phyloP scores from a whole-genome alignment of 2,113 vertebrate genomes.

The Myotis lucifugus region DNA sequence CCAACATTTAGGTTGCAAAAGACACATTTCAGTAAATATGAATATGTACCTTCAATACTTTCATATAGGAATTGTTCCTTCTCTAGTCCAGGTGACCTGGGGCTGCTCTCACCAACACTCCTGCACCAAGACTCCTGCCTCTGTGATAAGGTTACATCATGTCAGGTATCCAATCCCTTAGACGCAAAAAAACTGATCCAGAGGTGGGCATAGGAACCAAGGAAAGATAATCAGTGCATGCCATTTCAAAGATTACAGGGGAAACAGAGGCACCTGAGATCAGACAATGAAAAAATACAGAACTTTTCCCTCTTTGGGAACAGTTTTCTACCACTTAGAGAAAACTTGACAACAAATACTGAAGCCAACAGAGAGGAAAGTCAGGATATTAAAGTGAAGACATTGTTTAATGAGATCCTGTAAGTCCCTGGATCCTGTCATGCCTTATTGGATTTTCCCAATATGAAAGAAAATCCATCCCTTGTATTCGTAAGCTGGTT shows the following conservation, averaged over 20 bases:
- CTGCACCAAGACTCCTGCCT: no score
- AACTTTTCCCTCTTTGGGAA: background rate
- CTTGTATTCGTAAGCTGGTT: slow-evolving; percentile 3
- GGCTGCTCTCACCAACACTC: background rate
- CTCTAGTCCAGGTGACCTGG: background rate
- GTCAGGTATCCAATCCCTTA: background rate
- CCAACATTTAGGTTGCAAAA: slow-evolving; percentile 9
- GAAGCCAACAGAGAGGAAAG: background rate
- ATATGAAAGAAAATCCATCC: slow-evolving; percentile 1
- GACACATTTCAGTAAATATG: background rate
- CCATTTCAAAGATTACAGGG: background rate
- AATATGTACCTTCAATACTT: background rate
- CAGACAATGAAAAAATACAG: background rate
- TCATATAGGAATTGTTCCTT: background rate
- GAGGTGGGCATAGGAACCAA: background rate
- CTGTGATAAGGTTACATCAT: background rate
- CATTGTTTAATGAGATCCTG: background rate
- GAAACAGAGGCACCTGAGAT: background rate
- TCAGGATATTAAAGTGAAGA: background rate
- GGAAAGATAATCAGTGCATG: background rate
- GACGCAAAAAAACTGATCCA: background rate
- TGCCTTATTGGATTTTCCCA: background rate
- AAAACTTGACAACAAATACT: background rate
- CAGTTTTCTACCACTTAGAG: background rate
- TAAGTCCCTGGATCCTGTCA: background rate